A percentile compares a stretch with the other conserved stretches of the same genome.
Evolutionary conservation across 2,113 vertebrate species (phyloP).

Genomic region (Periophthalmodon schlosseri): DNA sequence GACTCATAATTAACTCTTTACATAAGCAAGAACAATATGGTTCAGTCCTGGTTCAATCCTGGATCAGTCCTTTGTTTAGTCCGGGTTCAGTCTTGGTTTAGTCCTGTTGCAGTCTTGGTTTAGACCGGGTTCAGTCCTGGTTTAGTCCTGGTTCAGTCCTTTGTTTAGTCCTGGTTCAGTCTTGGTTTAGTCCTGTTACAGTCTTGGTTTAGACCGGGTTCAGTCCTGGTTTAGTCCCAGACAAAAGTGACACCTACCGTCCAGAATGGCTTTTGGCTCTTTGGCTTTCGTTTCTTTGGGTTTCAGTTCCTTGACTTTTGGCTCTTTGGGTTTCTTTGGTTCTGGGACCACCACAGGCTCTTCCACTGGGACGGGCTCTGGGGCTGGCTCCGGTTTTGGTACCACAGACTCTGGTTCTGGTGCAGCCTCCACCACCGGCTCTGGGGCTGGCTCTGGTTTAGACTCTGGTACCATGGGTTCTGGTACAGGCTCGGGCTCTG

Average conservation of each 20-base stretch:
- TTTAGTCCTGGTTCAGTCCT: too few relatives aligned
- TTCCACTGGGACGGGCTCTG: neutral
- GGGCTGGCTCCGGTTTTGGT: neutral
- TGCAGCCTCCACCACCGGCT: neutral
- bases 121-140: too few relatives aligned
- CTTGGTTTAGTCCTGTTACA: neutral
- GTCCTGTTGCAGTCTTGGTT: too few relatives aligned
- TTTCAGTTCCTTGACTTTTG: neutral
- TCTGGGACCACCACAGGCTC: neutral
- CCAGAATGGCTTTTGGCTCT: conserved; percentile 15
- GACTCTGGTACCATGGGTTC: conserved; percentile 5
- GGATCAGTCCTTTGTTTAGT: too few relatives aligned
- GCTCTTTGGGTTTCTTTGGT: neutral
- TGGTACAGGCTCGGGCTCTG: conserved; percentile 1
- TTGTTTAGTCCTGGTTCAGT: too few relatives aligned
- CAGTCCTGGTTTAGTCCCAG: neutral
- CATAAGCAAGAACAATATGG: too few relatives aligned
- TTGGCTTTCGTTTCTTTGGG: neutral
- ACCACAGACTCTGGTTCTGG: neutral
- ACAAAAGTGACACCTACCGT: conserved; percentile 26
- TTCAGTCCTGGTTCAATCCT: too few relatives aligned
- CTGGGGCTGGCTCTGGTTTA: neutral
- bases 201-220: neutral
- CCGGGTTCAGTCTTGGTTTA: too few relatives aligned
- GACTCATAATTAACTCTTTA: too few relatives aligned